Conservation (phyloP, 2,888 invertebrate species). For the Aphidius colemani region DNA sequence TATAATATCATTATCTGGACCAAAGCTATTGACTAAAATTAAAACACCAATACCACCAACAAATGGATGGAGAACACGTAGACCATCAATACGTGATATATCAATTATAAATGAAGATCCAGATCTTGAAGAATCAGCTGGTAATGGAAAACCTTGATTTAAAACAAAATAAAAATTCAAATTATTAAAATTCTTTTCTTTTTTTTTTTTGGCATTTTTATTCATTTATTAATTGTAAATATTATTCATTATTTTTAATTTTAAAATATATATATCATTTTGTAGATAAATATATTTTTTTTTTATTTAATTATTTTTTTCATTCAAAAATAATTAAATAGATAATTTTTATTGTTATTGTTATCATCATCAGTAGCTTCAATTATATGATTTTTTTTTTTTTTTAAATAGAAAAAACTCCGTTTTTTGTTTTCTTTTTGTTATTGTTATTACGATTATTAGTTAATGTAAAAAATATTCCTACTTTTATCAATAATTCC, state of each 20-base stretch:
- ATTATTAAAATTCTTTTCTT: conserved; percentile 4
- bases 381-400: no score
- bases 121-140: conserved; percentile 64
- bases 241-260: conserved; percentile 7
- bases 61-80: conserved; percentile 78
- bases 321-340: no score
- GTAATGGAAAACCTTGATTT: conserved; percentile 31
- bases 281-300: conserved; percentile 4
- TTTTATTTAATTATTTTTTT: background rate
- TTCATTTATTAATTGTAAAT: conserved; percentile 1
- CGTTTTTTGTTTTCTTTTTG: no score
- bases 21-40: conserved; percentile 77
- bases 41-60: conserved; percentile 66
- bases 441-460: no score
- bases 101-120: conserved; percentile 86
- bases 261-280: background rate
- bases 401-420: no score
- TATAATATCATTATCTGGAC: conserved; percentile 78
- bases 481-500: no score
- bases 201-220: background rate
- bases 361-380: no score
- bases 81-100: conserved; percentile 84
- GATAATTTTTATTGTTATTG: no score
- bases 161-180: background rate
- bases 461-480: no score